Percentiles rank a stretch among this genome's conserved stretches.
phyloP scores from a whole-genome alignment of 2,797 vertebrate genomes.

The Falco cherrug region DNA sequence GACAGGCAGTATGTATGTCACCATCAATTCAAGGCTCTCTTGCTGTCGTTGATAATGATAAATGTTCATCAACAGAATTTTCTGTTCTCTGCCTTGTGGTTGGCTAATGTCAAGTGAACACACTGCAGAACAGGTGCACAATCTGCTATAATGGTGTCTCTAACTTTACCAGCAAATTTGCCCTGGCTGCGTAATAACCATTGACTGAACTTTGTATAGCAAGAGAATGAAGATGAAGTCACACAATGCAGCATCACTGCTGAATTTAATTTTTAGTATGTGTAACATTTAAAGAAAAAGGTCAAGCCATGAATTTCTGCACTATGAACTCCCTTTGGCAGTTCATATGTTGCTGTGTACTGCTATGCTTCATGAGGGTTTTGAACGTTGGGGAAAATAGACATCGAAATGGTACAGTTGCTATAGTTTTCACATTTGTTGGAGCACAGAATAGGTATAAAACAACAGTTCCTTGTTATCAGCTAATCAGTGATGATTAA shows the following conservation, averaged over 20 bases:
- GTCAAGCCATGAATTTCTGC: neutral
- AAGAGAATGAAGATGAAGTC: neutral
- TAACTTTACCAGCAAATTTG: neutral
- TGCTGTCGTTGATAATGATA: conserved; percentile 72
- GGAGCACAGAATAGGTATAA: neutral
- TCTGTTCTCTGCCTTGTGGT: neutral
- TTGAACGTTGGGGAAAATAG: neutral
- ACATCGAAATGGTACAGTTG: neutral
- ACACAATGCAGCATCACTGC: neutral
- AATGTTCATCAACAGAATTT: neutral
- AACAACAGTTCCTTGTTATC: neutral
- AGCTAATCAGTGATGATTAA: neutral
- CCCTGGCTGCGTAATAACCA: neutral
- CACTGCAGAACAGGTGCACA: neutral
- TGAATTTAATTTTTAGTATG: neutral
- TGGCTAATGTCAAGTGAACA: neutral
- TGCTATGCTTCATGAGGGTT: neutral
- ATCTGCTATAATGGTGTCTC: neutral
- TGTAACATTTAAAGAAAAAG: neutral
- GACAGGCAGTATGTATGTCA: conserved; percentile 78
- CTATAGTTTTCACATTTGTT: neutral
- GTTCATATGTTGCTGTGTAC: neutral
- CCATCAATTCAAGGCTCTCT: conserved; percentile 82
- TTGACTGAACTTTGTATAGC: neutral
- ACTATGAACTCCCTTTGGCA: neutral